Evolutionary conservation across 2,113 vertebrate species (phyloP).

Genomic region (Lophius piscatorius): DNA sequence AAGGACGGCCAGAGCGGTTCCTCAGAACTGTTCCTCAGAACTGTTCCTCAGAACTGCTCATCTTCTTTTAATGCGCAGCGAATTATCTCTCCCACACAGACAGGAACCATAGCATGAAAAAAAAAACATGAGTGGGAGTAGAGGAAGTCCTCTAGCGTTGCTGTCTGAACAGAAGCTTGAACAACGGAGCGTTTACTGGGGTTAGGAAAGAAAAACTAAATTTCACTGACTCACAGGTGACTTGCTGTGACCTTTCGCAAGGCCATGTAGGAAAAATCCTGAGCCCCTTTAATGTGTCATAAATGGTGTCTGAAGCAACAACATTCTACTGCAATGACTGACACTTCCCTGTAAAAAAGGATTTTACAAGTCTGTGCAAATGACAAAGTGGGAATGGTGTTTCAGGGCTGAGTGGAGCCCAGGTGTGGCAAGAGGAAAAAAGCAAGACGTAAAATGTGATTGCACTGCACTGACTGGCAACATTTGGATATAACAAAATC

Average conservation of each 20-base stretch:
- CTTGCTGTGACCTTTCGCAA: conserved; percentile 21
- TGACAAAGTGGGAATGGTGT: conserved; percentile 58
- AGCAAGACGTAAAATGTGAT: not conserved
- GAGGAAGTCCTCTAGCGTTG: conserved; percentile 9
- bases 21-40: no score
- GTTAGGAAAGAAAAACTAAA: not conserved
- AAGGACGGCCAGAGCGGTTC: not conserved
- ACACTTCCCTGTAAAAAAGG: conserved; percentile 46
- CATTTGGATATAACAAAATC: conserved; percentile 16
- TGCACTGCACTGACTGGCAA: conserved; percentile 19
- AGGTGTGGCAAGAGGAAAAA: conserved; percentile 31
- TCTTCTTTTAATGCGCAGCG: not conserved
- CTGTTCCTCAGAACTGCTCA: no score
- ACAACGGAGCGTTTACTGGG: not conserved
- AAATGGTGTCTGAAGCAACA: conserved; percentile 17
- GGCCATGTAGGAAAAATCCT: not conserved
- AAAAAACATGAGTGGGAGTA: not conserved
- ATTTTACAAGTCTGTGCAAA: conserved; percentile 71
- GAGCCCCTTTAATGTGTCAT: not conserved
- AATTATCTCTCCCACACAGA: conserved; percentile 12
- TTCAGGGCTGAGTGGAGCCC: conserved; percentile 32
- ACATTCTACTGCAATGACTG: conserved; percentile 47
- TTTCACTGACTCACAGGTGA: conserved; percentile 2
- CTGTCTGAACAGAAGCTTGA: conserved; percentile 1
- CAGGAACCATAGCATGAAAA: conserved; percentile 1